Evolutionary conservation across 2,113 vertebrate species (phyloP).

Genomic region (Charina bottae): DNA sequence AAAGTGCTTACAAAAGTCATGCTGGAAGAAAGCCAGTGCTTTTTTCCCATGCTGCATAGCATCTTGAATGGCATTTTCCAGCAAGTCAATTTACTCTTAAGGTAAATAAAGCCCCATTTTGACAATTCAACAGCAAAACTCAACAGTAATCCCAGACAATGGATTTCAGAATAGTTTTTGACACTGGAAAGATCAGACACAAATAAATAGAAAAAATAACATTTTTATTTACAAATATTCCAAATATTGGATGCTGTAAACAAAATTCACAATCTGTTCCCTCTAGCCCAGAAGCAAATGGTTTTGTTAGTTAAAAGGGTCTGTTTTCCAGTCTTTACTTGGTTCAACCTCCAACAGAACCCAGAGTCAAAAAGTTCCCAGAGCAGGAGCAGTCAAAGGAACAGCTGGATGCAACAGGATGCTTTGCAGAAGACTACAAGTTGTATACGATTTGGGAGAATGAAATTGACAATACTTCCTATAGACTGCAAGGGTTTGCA

Average conservation of each 20-base stretch:
- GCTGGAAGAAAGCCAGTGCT: background rate
- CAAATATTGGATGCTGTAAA: constrained; percentile 91
- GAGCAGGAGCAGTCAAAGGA: constrained; percentile 73
- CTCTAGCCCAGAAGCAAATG: constrained; percentile 71
- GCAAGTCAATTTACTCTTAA: background rate
- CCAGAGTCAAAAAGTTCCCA: constrained; percentile 72
- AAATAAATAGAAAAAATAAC: constrained; percentile 87
- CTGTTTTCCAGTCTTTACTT: constrained; percentile 75
- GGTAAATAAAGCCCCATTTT: background rate
- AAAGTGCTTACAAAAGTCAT: background rate
- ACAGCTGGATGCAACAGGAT: constrained; percentile 74
- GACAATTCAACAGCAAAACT: background rate
- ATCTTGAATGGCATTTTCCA: background rate
- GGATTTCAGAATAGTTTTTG: constrained; percentile 50
- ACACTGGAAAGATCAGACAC: constrained; percentile 75
- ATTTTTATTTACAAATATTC: constrained; percentile 88
- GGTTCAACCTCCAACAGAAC: constrained; percentile 73
- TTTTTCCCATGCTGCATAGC: background rate
- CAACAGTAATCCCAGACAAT: background rate
- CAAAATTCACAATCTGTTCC: constrained; percentile 88
- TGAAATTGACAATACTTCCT: constrained; percentile 71
- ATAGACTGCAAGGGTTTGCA: constrained; percentile 69
- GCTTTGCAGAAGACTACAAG: constrained; percentile 72
- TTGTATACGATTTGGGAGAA: constrained; percentile 71
- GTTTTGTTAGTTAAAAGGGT: constrained; percentile 63